Conservation (phyloP, 2,113 vertebrate genomes). For the Felis catus region F.catus_Fca126_mat1.0 CM031416.1:61964001-61964500, state of each 20-base stretch:
- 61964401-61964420: background rate
- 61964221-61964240: background rate
- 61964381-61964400: background rate
- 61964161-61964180: background rate
- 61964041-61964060: background rate
- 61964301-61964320: background rate
- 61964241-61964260: background rate
- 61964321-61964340: background rate
- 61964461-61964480: background rate
- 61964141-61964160: background rate
- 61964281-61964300: background rate
- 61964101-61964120: background rate
- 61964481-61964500: background rate
- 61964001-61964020: background rate
- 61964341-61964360: background rate
- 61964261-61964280: constrained; percentile 1
- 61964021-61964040: background rate
- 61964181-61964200: background rate
- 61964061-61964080: background rate
- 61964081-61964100: background rate
- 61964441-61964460: background rate
- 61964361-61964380: background rate
- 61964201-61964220: background rate
- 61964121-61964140: background rate
- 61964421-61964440: background rate